Base-by-base conservation (phyloP, 2,113 vertebrate species). In the Labrus mixtus region DNA sequence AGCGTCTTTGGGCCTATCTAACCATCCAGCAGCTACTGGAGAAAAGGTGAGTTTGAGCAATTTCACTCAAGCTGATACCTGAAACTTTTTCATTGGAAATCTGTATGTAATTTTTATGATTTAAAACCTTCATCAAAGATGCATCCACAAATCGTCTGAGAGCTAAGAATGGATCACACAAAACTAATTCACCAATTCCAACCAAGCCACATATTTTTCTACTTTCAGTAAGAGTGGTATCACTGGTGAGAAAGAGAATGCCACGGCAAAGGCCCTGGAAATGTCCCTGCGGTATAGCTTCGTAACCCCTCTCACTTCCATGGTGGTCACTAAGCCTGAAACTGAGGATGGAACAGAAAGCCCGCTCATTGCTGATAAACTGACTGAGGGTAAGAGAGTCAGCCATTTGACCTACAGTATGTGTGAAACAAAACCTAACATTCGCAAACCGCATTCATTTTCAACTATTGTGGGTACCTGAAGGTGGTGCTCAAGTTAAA, bases 231-330 rank as follows among this genome's bases (percentile, higher is more conserved):
- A 94, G 73, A 93, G 64, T 68, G 94, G 95, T 36, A 39, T 68
- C 0, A 59, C 90, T 3, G 83, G 93, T 0, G 88, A 96, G 13
- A 94, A 90, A 86, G 73, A 19, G 29, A 92, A 79, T 3, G 88
- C 94, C 51, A 92, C 94, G 39, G 87, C 73, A 0, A 89, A 82
- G 74, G 96, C 95, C 33, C 84, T 97, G 86, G 84, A 90, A 0
- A 91, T 98, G 81, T 97, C 97, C 0, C 88, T 99, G 83, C 89
- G 0, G 10, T 97, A 97, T 79, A 94, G 78, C 89, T 99, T 99
- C 16, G 96, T 99, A 46, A 98, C 97, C 0, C 95, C 97, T 0
- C 94, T 98, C 81, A 99, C 97, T 0, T 97, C 97, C 60, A 96
- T 98, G 97, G 96, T 99, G 78, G 95, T 98, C 85, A 97, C 93